A percentile compares a stretch with the other conserved stretches of the same genome.
phyloP scores from a whole-genome alignment of 2,888 invertebrate species.

The Napeogenes sylphis region DNA sequence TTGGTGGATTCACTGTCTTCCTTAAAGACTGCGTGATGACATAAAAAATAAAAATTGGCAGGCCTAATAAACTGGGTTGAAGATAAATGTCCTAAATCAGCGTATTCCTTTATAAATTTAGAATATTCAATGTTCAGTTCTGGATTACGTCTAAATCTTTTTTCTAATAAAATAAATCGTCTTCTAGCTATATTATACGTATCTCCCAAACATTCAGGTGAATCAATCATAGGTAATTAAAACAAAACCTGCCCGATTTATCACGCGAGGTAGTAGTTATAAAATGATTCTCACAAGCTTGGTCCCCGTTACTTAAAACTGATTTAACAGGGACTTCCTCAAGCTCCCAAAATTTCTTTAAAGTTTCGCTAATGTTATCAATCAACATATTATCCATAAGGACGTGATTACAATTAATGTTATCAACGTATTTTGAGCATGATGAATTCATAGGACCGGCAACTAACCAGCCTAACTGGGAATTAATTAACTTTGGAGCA shows the following conservation, averaged over 20 bases:
- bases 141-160: conserved; percentile 12
- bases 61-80: neutral
- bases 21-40: conserved; percentile 30
- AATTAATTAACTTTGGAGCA: conserved; percentile 15
- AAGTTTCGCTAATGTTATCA: neutral
- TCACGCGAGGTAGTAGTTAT: conserved; percentile 6
- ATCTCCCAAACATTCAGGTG: conserved; percentile 13
- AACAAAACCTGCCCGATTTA: conserved; percentile 8
- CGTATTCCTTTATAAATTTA: conserved; percentile 22
- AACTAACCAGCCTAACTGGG: conserved; percentile 13
- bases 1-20: conserved; percentile 32
- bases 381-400: neutral
- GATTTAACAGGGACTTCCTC: conserved; percentile 16
- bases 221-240: conserved; percentile 10
- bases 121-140: conserved; percentile 8
- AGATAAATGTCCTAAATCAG: conserved; percentile 14
- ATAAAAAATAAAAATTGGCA: conserved; percentile 21
- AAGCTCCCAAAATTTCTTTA: conserved; percentile 12
- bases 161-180: conserved; percentile 18
- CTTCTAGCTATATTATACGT: conserved; percentile 11
- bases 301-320: conserved; percentile 10
- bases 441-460: neutral
- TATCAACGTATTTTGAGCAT: no score
- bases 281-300: conserved; percentile 15
- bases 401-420: neutral